These are phyloP conservation scores for Zosterops hypoxanthus DNA, from an alignment of 2,113 vertebrate species.

Conservation along the genomic window DNA sequence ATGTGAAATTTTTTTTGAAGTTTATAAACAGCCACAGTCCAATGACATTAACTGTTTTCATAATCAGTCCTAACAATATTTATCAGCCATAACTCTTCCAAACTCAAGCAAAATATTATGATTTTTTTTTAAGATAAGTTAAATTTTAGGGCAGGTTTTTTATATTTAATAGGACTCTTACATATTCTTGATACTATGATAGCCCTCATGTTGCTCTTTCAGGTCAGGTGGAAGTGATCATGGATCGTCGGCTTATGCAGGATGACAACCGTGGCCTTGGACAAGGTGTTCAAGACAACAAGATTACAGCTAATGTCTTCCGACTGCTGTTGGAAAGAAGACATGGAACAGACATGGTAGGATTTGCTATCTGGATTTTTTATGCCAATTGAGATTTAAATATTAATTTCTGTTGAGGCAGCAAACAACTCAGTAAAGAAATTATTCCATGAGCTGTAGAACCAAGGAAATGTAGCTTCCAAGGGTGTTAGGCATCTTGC, in stretches of 20 bases:
- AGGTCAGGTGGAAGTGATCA: constrained; percentile 91
- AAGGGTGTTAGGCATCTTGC: not conserved
- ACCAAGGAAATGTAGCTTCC: not conserved
- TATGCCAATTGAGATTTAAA: not conserved
- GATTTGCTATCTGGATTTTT: not conserved
- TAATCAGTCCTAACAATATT: not conserved
- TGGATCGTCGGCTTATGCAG: constrained; percentile 93
- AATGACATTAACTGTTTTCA: not conserved
- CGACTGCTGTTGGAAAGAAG: constrained; percentile 85
- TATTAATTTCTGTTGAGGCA: not conserved
- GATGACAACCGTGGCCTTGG: constrained; percentile 95
- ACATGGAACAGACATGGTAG: constrained; percentile 73
- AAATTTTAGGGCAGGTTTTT: not conserved
- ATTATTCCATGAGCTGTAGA: not conserved
- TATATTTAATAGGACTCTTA: not conserved
- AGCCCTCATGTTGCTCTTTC: constrained; percentile 17
- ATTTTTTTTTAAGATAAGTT: not conserved
- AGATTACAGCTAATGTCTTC: constrained; percentile 87
- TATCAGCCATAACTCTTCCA: not conserved
- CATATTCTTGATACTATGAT: not conserved
- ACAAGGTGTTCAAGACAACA: constrained; percentile 94
- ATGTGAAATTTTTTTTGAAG: not conserved
- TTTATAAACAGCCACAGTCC: not conserved
- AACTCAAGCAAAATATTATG: not conserved
- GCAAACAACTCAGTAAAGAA: not conserved